Conservation (phyloP, 2,797 vertebrate species). For the Holocentrus rufus region DNA sequence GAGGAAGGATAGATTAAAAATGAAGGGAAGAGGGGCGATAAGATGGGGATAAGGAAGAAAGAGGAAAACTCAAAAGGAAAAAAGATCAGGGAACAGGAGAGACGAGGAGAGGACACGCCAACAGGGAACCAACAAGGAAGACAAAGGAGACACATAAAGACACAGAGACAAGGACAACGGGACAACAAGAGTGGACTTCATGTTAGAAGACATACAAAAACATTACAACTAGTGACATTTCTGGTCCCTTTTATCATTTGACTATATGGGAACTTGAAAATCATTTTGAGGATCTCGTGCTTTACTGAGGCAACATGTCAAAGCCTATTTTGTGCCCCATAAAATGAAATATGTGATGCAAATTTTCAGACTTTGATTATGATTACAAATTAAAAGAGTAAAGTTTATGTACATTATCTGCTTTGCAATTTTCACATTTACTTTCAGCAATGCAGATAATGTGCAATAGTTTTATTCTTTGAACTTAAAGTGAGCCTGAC, state of each 20-base stretch:
- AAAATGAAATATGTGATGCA: too few species aligned
- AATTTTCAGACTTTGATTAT: too few species aligned
- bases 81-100: constrained; percentile 57
- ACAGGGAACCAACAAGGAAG: constrained; percentile 57
- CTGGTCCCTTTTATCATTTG: not conserved
- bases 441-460: too few species aligned
- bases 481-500: too few species aligned
- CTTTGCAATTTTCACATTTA: too few species aligned
- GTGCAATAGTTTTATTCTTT: too few species aligned
- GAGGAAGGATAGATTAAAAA: too few species aligned
- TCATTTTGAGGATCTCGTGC: not conserved
- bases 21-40: too few species aligned
- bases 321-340: too few species aligned
- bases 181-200: constrained; percentile 73
- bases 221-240: constrained; percentile 31
- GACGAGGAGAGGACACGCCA: constrained; percentile 39
- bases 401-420: too few species aligned
- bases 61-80: constrained; percentile 63
- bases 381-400: too few species aligned
- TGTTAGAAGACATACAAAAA: constrained; percentile 72
- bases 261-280: not conserved
- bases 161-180: constrained; percentile 73
- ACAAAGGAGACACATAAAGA: constrained; percentile 70
- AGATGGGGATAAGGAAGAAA: constrained; percentile 20
- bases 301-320: not conserved